Evolutionary conservation across 2,113 vertebrate genomes (phyloP).

Genomic region (Vireo altiloquus): DNA sequence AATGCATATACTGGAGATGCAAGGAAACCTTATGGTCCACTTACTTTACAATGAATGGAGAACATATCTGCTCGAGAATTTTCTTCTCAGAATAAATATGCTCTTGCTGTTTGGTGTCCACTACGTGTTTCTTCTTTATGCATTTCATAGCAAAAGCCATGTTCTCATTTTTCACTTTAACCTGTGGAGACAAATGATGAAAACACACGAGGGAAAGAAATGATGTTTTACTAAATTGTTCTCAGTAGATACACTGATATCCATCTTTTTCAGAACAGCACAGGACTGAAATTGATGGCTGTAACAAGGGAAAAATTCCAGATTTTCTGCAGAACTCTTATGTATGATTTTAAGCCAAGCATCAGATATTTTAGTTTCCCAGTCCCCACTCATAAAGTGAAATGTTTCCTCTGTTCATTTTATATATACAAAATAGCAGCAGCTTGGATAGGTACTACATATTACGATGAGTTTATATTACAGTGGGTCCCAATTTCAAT

Average conservation of each 20-base stretch:
- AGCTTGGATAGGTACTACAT: background rate
- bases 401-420: background rate
- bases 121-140: conserved; percentile 90
- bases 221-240: background rate
- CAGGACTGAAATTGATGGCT: background rate
- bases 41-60: conserved; percentile 87
- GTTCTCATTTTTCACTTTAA: conserved; percentile 88
- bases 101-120: conserved; percentile 91
- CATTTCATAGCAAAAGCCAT: conserved; percentile 90
- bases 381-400: background rate
- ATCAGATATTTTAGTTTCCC: background rate
- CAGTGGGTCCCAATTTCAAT: background rate
- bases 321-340: background rate
- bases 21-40: background rate
- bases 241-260: background rate
- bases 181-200: conserved; percentile 63
- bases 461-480: background rate
- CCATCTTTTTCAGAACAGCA: background rate
- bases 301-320: background rate
- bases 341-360: background rate
- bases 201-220: background rate
- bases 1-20: too few species aligned
- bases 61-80: conserved; percentile 84
- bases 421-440: background rate
- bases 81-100: conserved; percentile 92